phyloP scores from a whole-genome alignment of 1,140 invertebrate species.

The Cardiocondyla obscurior region DNA sequence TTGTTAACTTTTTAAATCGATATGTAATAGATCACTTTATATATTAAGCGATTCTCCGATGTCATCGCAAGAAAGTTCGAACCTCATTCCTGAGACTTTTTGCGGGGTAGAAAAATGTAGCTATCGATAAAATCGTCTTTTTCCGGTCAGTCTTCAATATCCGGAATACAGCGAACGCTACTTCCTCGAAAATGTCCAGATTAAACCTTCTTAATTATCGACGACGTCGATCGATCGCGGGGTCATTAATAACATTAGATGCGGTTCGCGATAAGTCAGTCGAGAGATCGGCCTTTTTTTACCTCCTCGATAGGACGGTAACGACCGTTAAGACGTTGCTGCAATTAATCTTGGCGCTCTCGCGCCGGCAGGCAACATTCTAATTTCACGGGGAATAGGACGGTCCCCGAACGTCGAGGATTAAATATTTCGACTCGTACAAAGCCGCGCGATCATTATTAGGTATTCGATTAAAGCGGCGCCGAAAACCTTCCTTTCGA shows the following conservation, averaged over 20 bases:
- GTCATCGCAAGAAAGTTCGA: background rate
- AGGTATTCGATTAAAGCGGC: background rate
- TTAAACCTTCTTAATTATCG: constrained; percentile 55
- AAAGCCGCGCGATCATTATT: constrained; percentile 26
- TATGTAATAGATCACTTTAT: background rate
- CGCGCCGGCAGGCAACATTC: constrained; percentile 39
- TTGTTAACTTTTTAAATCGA: too few species aligned
- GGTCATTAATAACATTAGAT: constrained; percentile 55
- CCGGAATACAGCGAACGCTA: constrained; percentile 54
- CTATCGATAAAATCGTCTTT: constrained; percentile 29
- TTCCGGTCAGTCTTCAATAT: constrained; percentile 46
- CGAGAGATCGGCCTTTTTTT: constrained; percentile 44
- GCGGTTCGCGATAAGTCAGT: constrained; percentile 49
- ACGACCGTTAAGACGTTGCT: constrained; percentile 53
- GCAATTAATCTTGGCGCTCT: constrained; percentile 48
- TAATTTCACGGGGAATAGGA: constrained; percentile 38
- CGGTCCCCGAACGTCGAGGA: background rate
- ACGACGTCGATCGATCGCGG: constrained; percentile 51
- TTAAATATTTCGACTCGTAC: background rate
- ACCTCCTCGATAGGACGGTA: constrained; percentile 35
- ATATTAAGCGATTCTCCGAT: background rate
- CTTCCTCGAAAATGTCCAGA: constrained; percentile 51
- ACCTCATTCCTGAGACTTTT: background rate
- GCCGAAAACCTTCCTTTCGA: constrained; percentile 50
- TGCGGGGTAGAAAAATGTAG: background rate